These are phyloP conservation scores for Homarus americanus DNA, from an alignment of 1,140 invertebrate genomes.

Conservation along the genomic window DNA sequence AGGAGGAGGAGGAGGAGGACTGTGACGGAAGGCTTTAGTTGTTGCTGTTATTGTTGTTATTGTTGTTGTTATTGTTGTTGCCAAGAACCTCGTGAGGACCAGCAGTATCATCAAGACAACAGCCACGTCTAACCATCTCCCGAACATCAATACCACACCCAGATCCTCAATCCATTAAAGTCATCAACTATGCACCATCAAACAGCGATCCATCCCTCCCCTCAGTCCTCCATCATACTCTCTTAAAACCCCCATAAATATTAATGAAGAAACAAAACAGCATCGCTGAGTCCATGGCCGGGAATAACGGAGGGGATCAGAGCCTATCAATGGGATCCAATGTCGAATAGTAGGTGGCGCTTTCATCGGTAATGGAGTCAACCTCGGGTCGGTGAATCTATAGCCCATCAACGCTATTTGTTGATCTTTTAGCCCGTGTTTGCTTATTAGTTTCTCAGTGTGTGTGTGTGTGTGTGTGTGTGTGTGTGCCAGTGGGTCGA, in stretches of 20 bases:
- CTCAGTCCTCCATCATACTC: neutral
- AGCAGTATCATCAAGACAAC: neutral
- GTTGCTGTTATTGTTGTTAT: no score
- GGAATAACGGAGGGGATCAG: constrained; percentile 1
- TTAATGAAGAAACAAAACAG: constrained; percentile 22
- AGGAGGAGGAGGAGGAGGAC: no score
- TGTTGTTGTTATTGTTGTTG: no score
- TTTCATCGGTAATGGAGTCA: constrained; percentile 48
- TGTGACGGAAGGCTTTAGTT: no score
- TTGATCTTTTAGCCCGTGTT: constrained; percentile 52
- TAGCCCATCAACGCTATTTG: constrained; percentile 46
- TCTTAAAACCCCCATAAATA: constrained; percentile 35
- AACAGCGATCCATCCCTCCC: neutral
- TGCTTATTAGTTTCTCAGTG: constrained; percentile 42
- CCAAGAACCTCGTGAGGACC: no score
- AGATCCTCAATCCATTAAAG: neutral
- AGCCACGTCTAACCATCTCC: no score
- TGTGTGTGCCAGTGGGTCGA: constrained; percentile 3
- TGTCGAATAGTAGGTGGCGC: neutral
- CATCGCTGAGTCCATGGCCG: neutral
- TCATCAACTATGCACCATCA: neutral
- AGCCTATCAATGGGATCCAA: constrained; percentile 1
- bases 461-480: constrained; percentile 3
- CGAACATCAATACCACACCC: no score
- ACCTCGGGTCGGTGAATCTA: neutral